Conservation (phyloP, 2,113 vertebrate species). For the Entomyzon cyanotis region DNA sequence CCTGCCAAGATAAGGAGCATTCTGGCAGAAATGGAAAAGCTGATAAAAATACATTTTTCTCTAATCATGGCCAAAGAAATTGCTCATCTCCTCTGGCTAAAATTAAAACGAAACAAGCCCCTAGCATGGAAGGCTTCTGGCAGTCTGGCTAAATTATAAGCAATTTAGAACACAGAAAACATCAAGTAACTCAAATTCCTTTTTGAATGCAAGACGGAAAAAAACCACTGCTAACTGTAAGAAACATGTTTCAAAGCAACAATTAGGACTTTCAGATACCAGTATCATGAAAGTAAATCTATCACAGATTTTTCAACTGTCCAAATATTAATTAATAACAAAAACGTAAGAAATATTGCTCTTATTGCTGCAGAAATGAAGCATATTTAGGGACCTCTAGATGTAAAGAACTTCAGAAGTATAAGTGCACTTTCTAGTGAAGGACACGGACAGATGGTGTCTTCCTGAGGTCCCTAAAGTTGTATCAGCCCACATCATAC, state of each 20-base stretch:
- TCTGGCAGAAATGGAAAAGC: constrained; percentile 1
- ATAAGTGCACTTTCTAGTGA: neutral
- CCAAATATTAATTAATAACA: neutral
- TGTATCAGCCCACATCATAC: neutral
- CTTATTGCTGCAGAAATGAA: neutral
- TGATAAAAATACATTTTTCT: neutral
- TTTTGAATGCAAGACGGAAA: neutral
- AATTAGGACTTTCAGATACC: neutral
- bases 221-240: neutral
- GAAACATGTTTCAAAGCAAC: neutral
- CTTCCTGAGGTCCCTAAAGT: neutral
- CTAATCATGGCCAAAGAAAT: neutral
- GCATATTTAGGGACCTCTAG: neutral
- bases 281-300: neutral
- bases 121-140: neutral
- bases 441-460: neutral
- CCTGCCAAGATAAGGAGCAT: neutral
- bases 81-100: neutral
- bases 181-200: neutral
- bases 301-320: neutral
- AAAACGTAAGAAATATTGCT: neutral
- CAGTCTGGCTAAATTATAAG: neutral
- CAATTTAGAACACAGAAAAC: neutral
- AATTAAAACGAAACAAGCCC: neutral
- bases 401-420: neutral